These are phyloP conservation scores for Sebastolobus altivelis DNA, from an alignment of 2,797 vertebrate species.

Conservation along the genomic window DNA sequence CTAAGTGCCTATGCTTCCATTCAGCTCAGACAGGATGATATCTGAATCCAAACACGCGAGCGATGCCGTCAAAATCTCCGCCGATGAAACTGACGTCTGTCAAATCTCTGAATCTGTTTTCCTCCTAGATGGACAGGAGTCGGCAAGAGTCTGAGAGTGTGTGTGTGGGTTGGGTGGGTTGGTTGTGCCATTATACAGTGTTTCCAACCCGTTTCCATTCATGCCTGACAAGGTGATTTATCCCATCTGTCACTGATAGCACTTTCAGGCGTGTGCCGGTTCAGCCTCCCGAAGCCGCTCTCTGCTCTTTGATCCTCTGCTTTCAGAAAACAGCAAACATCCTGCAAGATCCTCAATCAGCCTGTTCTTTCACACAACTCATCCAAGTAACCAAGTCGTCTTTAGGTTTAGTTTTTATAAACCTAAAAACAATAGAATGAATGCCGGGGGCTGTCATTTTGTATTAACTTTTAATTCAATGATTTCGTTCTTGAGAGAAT, in stretches of 20 bases:
- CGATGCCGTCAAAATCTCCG: constrained; percentile 54
- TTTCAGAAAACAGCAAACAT: constrained; percentile 1
- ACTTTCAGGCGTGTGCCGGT: constrained; percentile 19
- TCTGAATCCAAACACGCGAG: constrained; percentile 26
- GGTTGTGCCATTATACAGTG: constrained; percentile 17
- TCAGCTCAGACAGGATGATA: background rate
- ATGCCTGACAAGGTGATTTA: constrained; percentile 55
- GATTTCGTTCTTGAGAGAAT: background rate
- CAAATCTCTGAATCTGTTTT: constrained; percentile 31
- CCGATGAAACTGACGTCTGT: constrained; percentile 47
- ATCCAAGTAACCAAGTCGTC: too few relatives aligned
- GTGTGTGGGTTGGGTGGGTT: background rate
- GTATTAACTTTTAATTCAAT: background rate
- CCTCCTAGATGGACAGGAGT: constrained; percentile 34
- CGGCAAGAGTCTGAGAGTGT: background rate
- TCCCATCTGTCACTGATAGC: constrained; percentile 47
- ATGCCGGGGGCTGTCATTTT: background rate
- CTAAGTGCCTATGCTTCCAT: background rate
- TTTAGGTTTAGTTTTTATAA: too few relatives aligned
- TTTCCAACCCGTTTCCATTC: constrained; percentile 46
- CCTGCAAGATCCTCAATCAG: background rate
- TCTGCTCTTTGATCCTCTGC: constrained; percentile 14
- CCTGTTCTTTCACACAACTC: background rate
- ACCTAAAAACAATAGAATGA: background rate
- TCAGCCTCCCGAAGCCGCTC: constrained; percentile 2